Percentiles rank a stretch among this genome's conserved stretches.
phyloP scores from a whole-genome alignment of 35 echinoderm and acorn worm genomes.

The Diadema setosum region DNA sequence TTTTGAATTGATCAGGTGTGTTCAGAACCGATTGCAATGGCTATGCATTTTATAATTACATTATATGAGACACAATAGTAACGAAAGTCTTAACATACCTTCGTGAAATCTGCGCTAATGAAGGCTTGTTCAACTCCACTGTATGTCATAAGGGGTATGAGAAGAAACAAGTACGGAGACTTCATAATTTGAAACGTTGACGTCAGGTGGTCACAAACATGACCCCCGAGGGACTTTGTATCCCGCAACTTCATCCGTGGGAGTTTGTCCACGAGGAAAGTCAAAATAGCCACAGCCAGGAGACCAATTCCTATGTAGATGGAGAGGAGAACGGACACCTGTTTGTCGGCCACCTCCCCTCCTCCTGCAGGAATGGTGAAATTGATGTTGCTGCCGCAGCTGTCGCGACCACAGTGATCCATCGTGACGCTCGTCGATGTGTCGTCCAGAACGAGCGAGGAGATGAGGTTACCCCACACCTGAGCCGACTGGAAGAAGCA shows the following conservation, averaged over 20 bases:
- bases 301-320: constrained; percentile 1
- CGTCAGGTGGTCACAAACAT: background rate
- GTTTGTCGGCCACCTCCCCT: background rate
- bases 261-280: constrained; percentile 12
- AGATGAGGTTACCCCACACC: constrained; percentile 70
- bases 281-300: background rate
- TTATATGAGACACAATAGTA: no score
- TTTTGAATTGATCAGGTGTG: no score
- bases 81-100: constrained; percentile 22
- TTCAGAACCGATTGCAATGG: no score
- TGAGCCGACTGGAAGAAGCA: constrained; percentile 83
- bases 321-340: background rate
- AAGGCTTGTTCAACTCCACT: constrained; percentile 66
- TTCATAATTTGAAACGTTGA: constrained; percentile 11
- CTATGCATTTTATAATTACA: no score
- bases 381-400: background rate
- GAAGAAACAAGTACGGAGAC: background rate
- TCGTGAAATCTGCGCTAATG: constrained; percentile 54
- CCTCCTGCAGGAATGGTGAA: background rate
- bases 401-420: background rate
- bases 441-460: constrained; percentile 29
- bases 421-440: background rate
- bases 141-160: constrained; percentile 62
- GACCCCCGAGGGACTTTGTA: background rate
- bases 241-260: background rate